Conservation (phyloP, 64 coral and sea anemone genomes). For the Anthopleura sola region DNA sequence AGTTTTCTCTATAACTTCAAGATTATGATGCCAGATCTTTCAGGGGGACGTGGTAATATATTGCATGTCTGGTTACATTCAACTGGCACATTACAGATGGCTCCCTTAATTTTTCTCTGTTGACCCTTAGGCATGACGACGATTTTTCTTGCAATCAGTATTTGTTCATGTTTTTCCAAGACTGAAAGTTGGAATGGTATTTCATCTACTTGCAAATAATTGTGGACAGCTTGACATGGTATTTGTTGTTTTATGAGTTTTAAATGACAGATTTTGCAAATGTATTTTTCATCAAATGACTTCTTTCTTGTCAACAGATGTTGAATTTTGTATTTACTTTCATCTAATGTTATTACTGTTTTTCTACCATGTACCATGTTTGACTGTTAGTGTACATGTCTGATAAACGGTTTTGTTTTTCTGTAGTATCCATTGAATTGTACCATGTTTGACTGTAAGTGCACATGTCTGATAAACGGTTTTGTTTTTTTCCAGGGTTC, state of each 20-base stretch:
- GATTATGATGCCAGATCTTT: conserved; percentile 43
- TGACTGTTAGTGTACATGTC: neutral
- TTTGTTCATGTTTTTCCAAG: conserved; percentile 63
- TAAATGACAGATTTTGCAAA: conserved; percentile 51
- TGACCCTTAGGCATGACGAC: conserved; percentile 53
- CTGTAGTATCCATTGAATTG: no score
- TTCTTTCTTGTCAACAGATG: conserved; percentile 8
- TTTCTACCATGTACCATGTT: conserved; percentile 47
- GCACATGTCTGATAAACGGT: neutral
- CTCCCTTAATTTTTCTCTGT: conserved; percentile 67
- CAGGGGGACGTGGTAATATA: conserved; percentile 23
- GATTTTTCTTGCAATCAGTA: conserved; percentile 42
- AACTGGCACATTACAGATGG: conserved; percentile 61
- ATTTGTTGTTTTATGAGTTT: conserved; percentile 53
- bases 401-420: neutral
- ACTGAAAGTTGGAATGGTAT: conserved; percentile 58
- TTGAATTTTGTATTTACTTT: conserved; percentile 49
- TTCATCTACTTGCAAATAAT: conserved; percentile 53
- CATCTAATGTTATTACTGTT: conserved; percentile 44
- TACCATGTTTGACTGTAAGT: neutral
- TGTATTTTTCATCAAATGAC: conserved; percentile 27
- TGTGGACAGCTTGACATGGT: conserved; percentile 51
- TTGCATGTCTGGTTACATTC: conserved; percentile 46
- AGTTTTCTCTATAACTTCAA: neutral
- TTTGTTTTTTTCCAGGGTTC: neutral